phyloP scores from a whole-genome alignment of 2,113 vertebrate species.

The Scophthalmus maximus region DNA sequence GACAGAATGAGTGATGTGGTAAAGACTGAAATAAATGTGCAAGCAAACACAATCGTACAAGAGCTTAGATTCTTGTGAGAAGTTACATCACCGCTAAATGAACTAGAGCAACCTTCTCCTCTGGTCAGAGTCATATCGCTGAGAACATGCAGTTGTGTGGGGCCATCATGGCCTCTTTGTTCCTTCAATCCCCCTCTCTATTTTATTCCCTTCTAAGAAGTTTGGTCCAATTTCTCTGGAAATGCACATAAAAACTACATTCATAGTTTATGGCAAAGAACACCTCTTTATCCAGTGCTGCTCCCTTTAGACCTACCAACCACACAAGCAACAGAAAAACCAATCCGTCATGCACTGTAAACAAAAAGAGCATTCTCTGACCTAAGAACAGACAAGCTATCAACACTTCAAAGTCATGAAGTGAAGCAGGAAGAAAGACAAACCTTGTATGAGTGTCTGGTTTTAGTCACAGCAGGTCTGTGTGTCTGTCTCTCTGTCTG shows the following conservation, averaged over 20 bases:
- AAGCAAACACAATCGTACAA: neutral
- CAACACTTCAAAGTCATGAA: constrained; percentile 5
- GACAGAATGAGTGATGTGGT: neutral
- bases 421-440: constrained; percentile 43
- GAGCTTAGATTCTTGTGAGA: constrained; percentile 27
- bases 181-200: neutral
- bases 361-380: neutral
- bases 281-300: neutral
- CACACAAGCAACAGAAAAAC: neutral
- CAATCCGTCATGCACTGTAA: constrained; percentile 11
- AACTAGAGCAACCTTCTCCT: constrained; percentile 45
- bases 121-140: too few relatives aligned
- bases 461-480: constrained; percentile 53
- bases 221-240: neutral
- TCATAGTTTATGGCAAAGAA: neutral
- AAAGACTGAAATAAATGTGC: neutral
- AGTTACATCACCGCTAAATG: constrained; percentile 46
- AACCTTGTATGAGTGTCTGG: constrained; percentile 57
- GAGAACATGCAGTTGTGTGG: constrained; percentile 24
- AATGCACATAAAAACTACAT: neutral
- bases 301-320: neutral
- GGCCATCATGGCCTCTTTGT: constrained; percentile 15
- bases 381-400: constrained; percentile 5
- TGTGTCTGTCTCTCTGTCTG: constrained; percentile 35
- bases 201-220: neutral